Percentiles rank a stretch among this genome's conserved stretches.
Evolutionary conservation across 2,113 vertebrate genomes (phyloP).

Genomic region (Merops nubicus): DNA sequence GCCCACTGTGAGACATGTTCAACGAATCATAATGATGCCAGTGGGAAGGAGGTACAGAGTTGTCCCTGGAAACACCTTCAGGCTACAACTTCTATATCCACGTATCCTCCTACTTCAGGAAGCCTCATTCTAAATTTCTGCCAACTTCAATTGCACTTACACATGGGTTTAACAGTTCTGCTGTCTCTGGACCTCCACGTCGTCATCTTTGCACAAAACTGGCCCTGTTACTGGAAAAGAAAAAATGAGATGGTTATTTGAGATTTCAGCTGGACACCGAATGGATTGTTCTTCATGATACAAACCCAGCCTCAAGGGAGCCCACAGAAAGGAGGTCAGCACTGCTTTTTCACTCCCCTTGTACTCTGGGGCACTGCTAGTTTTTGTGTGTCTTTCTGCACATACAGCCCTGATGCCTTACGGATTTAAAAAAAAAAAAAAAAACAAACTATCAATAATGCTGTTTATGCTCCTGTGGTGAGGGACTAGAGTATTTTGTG

Average conservation of each 20-base stretch:
- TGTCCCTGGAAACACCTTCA: background rate
- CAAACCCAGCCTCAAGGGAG: background rate
- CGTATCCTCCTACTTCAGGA: background rate
- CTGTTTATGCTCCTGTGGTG: background rate
- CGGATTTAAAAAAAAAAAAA: background rate
- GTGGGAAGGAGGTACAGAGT: background rate
- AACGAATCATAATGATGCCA: background rate
- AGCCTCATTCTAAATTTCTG: background rate
- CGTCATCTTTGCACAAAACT: background rate
- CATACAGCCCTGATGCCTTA: background rate
- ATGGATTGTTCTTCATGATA: slow-evolving; percentile 17
- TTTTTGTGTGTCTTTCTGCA: background rate
- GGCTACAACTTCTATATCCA: background rate
- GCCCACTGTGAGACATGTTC: background rate
- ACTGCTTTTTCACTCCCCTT: background rate
- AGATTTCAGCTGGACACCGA: slow-evolving; percentile 11
- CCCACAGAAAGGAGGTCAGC: background rate
- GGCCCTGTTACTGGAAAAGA: background rate
- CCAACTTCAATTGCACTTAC: background rate
- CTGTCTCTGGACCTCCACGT: background rate
- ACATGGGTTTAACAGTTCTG: background rate
- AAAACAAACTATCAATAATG: background rate
- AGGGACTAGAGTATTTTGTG: background rate
- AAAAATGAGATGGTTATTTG: slow-evolving; percentile 15
- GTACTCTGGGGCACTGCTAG: background rate